phyloP scores from a whole-genome alignment of 2,888 invertebrate species.

The Eristalinus aeneus region DNA sequence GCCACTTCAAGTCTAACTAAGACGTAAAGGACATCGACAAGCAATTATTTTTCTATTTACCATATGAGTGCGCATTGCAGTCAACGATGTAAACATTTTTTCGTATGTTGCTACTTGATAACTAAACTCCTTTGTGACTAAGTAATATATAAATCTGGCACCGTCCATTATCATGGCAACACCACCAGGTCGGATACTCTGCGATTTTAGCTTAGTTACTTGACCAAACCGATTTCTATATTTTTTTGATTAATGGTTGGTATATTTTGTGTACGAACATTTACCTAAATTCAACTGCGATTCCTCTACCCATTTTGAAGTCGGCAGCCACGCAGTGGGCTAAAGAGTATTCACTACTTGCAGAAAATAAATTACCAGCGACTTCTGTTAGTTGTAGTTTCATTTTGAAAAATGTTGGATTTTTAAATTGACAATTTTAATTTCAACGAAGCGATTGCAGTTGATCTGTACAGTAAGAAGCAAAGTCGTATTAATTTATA shows the following conservation, averaged over 20 bases:
- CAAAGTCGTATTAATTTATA: too few relatives aligned
- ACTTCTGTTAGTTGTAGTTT: slow-evolving; percentile 77
- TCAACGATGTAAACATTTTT: slow-evolving; percentile 79
- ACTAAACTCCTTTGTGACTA: slow-evolving; percentile 83
- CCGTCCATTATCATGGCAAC: slow-evolving; percentile 80
- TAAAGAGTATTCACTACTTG: slow-evolving; percentile 80
- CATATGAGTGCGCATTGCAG: slow-evolving; percentile 78
- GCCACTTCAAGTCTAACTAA: too few relatives aligned
- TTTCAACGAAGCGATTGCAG: not conserved
- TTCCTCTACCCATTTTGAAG: slow-evolving; percentile 83
- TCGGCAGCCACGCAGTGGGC: slow-evolving; percentile 84
- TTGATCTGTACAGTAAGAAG: not conserved
- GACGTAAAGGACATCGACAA: not conserved
- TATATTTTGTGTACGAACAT: not conserved
- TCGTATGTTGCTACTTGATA: slow-evolving; percentile 82
- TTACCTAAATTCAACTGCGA: slow-evolving; percentile 81
- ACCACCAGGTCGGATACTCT: slow-evolving; percentile 79
- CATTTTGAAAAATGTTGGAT: not conserved
- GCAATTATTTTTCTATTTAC: slow-evolving; percentile 67
- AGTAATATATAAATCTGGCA: slow-evolving; percentile 82
- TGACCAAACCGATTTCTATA: slow-evolving; percentile 77
- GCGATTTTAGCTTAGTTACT: slow-evolving; percentile 73
- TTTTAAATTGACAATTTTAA: not conserved
- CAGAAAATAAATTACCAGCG: slow-evolving; percentile 82
- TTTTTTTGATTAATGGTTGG: not conserved